phyloP scores from a whole-genome alignment of 1,140 invertebrate species.

The Dreissena polymorpha region DNA sequence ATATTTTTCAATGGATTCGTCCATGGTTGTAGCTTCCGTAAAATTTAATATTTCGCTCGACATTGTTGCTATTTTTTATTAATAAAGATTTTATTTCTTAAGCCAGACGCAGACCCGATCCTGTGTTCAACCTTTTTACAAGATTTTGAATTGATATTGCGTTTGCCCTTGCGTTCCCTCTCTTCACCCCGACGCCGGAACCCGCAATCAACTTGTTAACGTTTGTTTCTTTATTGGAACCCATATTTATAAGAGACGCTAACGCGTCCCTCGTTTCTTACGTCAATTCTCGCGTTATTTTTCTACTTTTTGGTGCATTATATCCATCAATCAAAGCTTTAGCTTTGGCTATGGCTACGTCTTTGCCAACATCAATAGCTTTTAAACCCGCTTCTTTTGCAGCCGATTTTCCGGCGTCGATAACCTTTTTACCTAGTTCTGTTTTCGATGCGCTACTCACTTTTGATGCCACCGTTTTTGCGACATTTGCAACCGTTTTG shows the following conservation, averaged over 20 bases:
- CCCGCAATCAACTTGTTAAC: neutral
- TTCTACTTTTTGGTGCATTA: neutral
- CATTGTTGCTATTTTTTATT: neutral
- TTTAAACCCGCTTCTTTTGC: constrained; percentile 4
- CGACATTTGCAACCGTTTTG: neutral
- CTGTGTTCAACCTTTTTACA: constrained; percentile 4
- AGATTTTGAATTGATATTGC: constrained; percentile 16
- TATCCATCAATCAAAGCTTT: too few species aligned
- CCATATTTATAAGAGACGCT: neutral
- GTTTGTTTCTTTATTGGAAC: neutral
- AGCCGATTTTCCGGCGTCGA: neutral
- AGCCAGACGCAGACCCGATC: neutral
- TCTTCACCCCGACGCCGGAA: neutral
- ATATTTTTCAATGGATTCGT: constrained; percentile 5
- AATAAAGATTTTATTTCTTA: neutral
- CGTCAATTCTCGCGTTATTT: neutral
- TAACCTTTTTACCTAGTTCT: neutral
- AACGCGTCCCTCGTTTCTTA: neutral
- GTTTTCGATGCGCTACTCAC: too few species aligned
- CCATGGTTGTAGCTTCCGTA: neutral
- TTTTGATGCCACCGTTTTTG: neutral
- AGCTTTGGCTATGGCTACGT: neutral
- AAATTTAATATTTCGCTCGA: constrained; percentile 1
- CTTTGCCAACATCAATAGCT: neutral
- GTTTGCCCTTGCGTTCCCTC: neutral